Conservation (phyloP, 2,797 vertebrate genomes). For the Falco berigora region DNA sequence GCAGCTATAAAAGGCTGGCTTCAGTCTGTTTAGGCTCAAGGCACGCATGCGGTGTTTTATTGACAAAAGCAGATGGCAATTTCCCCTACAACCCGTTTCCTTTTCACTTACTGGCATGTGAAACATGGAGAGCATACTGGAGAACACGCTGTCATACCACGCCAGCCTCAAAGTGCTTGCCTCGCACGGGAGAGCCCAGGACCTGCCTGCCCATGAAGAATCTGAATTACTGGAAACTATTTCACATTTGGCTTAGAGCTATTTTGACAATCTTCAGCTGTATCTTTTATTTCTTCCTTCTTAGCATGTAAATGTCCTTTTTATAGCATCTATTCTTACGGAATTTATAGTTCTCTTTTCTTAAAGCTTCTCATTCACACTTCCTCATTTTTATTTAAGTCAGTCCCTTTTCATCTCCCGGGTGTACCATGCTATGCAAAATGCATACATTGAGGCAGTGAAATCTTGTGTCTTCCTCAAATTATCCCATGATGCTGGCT, state of each 20-base stretch:
- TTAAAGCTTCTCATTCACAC: constrained; percentile 20
- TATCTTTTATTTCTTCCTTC: constrained; percentile 49
- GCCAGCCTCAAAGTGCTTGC: not conserved
- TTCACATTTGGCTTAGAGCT: constrained; percentile 33
- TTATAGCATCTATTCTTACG: constrained; percentile 45
- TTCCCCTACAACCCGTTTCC: constrained; percentile 36
- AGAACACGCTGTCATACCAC: not conserved
- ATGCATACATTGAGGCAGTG: not conserved
- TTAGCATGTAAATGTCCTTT: constrained; percentile 30
- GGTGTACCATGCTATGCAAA: not conserved
- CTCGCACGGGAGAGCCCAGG: not conserved
- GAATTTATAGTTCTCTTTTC: constrained; percentile 52
- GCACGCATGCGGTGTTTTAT: constrained; percentile 23
- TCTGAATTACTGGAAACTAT: constrained; percentile 26
- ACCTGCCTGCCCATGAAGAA: not conserved
- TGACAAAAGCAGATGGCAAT: constrained; percentile 68
- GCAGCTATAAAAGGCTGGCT: constrained; percentile 50
- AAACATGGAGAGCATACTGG: not conserved
- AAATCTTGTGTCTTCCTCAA: constrained; percentile 1
- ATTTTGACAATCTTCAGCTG: constrained; percentile 49
- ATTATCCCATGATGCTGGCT: not conserved
- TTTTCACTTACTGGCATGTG: constrained; percentile 40
- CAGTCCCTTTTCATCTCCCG: not conserved
- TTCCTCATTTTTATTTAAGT: constrained; percentile 39
- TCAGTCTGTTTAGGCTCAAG: constrained; percentile 43